Evolutionary conservation across 2,888 invertebrate genomes (phyloP).

Genomic region (Acronicta alni): DNA sequence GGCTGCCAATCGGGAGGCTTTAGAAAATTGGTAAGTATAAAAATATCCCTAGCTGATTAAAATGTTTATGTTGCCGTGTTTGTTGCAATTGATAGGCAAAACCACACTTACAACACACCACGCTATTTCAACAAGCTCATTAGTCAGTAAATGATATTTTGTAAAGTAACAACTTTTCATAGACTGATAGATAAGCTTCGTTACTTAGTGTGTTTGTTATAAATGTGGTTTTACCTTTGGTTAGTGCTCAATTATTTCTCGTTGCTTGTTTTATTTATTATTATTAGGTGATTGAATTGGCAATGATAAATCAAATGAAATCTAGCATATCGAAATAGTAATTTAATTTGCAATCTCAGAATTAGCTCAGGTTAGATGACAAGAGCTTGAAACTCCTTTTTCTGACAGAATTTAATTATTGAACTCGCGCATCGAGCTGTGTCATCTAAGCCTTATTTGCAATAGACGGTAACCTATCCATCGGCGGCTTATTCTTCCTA

Average conservation of each 20-base stretch:
- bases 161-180: slow-evolving; percentile 1
- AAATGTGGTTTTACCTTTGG: slow-evolving; percentile 26
- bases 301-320: slow-evolving; percentile 12
- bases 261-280: slow-evolving; percentile 12
- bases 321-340: slow-evolving; percentile 13
- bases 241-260: slow-evolving; percentile 11
- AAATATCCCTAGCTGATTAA: slow-evolving; percentile 41
- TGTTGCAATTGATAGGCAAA: slow-evolving; percentile 21
- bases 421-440: background rate
- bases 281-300: background rate
- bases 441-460: slow-evolving; percentile 15
- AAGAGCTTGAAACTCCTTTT: background rate
- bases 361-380: slow-evolving; percentile 18
- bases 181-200: background rate
- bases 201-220: slow-evolving; percentile 13
- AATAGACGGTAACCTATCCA: background rate
- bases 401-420: too few species aligned
- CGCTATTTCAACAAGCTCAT: slow-evolving; percentile 6
- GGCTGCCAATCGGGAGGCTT: slow-evolving; percentile 50
- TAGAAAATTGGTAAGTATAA: slow-evolving; percentile 48
- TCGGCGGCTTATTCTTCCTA: background rate
- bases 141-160: slow-evolving; percentile 2
- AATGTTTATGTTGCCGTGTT: slow-evolving; percentile 43
- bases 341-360: slow-evolving; percentile 10
- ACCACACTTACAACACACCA: slow-evolving; percentile 13